Conservation (phyloP, 92 coral and sea anemone species). For the Heliopora coerulea region DNA sequence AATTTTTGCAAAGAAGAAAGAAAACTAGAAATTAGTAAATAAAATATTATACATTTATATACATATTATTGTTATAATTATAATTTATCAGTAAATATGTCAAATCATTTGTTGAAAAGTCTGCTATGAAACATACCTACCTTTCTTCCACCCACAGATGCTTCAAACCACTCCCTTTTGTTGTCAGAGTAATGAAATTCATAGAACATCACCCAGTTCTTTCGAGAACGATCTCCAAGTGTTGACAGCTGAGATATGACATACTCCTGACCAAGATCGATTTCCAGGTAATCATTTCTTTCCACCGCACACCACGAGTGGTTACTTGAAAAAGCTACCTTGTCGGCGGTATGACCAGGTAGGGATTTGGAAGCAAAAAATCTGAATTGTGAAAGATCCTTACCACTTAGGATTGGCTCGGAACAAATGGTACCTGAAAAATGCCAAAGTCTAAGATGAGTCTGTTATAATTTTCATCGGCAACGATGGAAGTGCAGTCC, state of each 20-base stretch:
- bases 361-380: constrained; percentile 6
- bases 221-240: not conserved
- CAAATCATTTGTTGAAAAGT: too few species aligned
- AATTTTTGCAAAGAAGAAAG: too few species aligned
- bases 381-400: not conserved
- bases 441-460: too few species aligned
- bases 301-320: constrained; percentile 21
- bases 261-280: constrained; percentile 8
- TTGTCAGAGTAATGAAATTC: constrained; percentile 9
- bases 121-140: too few species aligned
- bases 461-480: too few species aligned
- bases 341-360: constrained; percentile 29
- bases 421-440: constrained; percentile 31
- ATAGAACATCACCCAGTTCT: constrained; percentile 4
- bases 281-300: not conserved
- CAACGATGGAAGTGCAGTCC: too few species aligned
- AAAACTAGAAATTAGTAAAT: too few species aligned
- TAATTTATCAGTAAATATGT: too few species aligned
- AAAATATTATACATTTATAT: too few species aligned
- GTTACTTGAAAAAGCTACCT: not conserved
- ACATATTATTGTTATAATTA: too few species aligned
- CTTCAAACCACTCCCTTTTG: constrained; percentile 3
- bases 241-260: constrained; percentile 14
- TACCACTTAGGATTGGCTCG: constrained; percentile 22
- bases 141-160: not conserved